Evolutionary conservation across 64 coral and sea anemone species (phyloP).

Genomic region (Astreopora myriophthalma): DNA sequence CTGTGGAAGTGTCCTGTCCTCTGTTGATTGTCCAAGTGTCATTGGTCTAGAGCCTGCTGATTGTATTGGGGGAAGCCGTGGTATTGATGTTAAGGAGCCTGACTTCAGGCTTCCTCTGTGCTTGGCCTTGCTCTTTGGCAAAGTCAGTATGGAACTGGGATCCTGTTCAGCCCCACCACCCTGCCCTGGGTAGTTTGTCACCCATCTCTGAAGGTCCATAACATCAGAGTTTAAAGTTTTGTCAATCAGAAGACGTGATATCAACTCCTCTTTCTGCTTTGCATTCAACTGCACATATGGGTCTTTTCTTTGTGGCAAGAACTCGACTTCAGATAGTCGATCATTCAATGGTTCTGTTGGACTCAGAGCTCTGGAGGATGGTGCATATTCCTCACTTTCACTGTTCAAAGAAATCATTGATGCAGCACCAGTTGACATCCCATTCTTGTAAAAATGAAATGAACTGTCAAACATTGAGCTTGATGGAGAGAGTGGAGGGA

Average conservation of each 20-base stretch:
- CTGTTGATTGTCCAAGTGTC: conserved; percentile 5
- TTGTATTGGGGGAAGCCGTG: conserved; percentile 85
- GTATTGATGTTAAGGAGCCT: conserved; percentile 62
- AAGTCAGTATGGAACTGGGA: background rate
- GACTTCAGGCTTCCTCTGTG: conserved; percentile 66
- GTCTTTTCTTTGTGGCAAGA: conserved; percentile 63
- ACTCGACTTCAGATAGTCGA: conserved; percentile 75
- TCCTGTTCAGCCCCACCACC: conserved; percentile 15
- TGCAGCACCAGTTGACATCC: conserved; percentile 97
- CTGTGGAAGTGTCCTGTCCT: background rate
- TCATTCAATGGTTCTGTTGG: conserved; percentile 82
- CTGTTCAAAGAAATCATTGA: conserved; percentile 89
- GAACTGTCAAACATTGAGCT: conserved; percentile 91
- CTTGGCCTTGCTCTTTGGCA: conserved; percentile 25
- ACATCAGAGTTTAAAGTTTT: conserved; percentile 79
- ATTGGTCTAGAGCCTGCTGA: conserved; percentile 71
- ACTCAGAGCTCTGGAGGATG: conserved; percentile 85
- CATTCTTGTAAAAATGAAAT: conserved; percentile 95
- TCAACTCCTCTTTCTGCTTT: conserved; percentile 75
- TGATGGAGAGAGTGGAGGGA: conserved; percentile 96
- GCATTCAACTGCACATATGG: conserved; percentile 61
- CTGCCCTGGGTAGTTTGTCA: conserved; percentile 20
- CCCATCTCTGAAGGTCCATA: conserved; percentile 76
- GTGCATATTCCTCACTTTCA: conserved; percentile 79
- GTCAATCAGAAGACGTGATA: conserved; percentile 77